Conservation (phyloP, 2,797 vertebrate species). For the Todus mexicanus region DNA sequence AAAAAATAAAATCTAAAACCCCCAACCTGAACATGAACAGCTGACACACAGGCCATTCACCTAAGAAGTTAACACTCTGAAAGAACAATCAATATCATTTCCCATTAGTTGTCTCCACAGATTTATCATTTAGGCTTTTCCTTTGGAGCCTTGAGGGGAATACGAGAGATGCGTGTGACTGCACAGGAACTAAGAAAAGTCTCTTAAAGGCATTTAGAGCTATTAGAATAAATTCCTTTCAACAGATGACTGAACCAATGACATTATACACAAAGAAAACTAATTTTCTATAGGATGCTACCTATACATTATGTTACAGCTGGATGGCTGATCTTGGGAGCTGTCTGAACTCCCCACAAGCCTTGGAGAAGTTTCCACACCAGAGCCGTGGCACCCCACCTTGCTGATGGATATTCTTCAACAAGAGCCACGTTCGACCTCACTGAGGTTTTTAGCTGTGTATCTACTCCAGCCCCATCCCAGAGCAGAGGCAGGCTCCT, state of each 20-base stretch:
- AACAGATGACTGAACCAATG: not conserved
- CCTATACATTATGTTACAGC: not conserved
- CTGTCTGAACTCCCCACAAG: not conserved
- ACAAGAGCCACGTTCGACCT: not conserved
- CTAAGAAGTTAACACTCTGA: not conserved
- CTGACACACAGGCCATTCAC: not conserved
- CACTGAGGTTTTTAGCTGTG: not conserved
- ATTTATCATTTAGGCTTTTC: not conserved
- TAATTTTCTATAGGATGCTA: not conserved
- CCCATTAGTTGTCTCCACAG: not conserved
- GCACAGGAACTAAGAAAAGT: not conserved
- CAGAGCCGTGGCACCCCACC: not conserved
- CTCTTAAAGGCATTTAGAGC: slow-evolving; percentile 2
- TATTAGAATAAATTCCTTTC: not conserved
- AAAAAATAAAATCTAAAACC: not conserved
- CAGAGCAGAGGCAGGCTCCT: not conserved
- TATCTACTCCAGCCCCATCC: not conserved
- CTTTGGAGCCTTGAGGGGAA: not conserved
- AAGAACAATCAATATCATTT: slow-evolving; percentile 5
- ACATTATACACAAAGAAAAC: not conserved
- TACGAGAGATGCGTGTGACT: not conserved
- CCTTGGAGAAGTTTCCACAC: not conserved
- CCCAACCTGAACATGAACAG: not conserved
- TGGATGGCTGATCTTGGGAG: not conserved
- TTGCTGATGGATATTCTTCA: not conserved